Base-by-base conservation (phyloP, 2,113 vertebrate species). In the Eonycteris spelaea region DNA sequence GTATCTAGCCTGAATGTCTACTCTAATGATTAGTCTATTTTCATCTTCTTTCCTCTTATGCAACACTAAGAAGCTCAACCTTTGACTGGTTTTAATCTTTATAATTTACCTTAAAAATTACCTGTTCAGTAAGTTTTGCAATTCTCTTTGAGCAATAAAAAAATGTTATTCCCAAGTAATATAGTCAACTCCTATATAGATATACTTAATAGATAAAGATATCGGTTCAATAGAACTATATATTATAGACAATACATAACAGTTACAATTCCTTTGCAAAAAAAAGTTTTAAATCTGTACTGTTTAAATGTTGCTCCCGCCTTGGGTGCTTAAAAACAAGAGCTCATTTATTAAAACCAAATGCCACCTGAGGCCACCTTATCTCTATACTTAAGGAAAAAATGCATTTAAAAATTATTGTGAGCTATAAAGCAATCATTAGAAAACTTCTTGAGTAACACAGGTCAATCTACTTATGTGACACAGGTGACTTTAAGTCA, bases 61-160 rank as follows among this genome's bases (percentile, higher is more conserved):
- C 26, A 92, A 78, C 19, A n/a, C 48, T 57, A 10, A 67, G 33
- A 57, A 86, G 65, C 40, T 96, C 40, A 88, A 21, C 8, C 1
- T 92, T 80, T 79, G 80, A n/a, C 6, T 78, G 18, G 15, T 74
- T 95, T 94, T 88, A 55, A 82, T 24, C 40, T 88, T 91, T 53
- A 57, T 11, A 67, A 85, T 83, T 92, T 86, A 95, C 74, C 22
- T 94, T 45, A 35, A 19, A 96, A 68, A 92, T 85, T 43, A 88
- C 21, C 9, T 87, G 43, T 21, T 48, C 38, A 59, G 35, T 38
- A 97, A 88, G 33, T 90, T 89, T 45, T 55, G 6, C 4, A 90
- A 92, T 14, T 38, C 1, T 59, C 13, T 68, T 57, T 96, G 45
- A 48, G 71, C 6, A 74, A 83, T 22, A 61, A 86, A 96, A 77